Conservation (phyloP, 2,797 vertebrate species). For the Poeciliopsis infans region DNA sequence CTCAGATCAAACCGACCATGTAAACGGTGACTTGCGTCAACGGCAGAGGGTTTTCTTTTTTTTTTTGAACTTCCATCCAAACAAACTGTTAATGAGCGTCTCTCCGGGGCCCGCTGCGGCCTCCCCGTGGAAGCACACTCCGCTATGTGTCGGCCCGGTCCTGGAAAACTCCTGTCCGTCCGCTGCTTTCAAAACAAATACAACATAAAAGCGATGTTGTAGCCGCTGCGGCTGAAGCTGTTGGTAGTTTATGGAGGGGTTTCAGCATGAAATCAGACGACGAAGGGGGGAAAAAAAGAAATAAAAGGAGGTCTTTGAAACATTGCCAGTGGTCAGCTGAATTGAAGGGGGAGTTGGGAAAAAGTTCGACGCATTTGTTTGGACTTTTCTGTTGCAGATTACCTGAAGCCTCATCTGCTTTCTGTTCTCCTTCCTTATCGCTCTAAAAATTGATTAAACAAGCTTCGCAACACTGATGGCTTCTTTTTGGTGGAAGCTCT, state of each 20-base stretch:
- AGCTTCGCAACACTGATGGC: constrained; percentile 25
- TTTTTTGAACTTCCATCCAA: constrained; percentile 71
- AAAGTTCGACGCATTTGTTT: constrained; percentile 70
- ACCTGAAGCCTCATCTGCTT: constrained; percentile 27
- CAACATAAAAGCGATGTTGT: constrained; percentile 47
- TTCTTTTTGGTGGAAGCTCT: constrained; percentile 13
- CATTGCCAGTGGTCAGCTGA: constrained; percentile 49
- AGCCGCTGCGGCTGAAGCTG: constrained; percentile 39
- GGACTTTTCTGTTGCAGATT: constrained; percentile 48
- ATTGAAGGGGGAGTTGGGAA: constrained; percentile 52
- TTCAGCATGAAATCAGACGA: constrained; percentile 69
- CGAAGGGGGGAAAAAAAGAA: constrained; percentile 4
- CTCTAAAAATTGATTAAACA: constrained; percentile 23
- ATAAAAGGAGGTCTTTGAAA: constrained; percentile 77
- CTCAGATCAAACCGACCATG: constrained; percentile 80
- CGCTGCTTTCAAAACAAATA: constrained; percentile 48
- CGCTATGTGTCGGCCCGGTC: constrained; percentile 52
- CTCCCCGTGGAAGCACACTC: constrained; percentile 70
- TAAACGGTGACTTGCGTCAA: constrained; percentile 76
- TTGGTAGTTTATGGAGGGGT: constrained; percentile 56
- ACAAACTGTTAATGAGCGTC: constrained; percentile 79
- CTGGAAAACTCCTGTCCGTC: constrained; percentile 64
- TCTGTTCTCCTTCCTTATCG: constrained; percentile 21
- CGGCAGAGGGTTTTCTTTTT: constrained; percentile 22
- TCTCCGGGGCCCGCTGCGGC: constrained; percentile 27